phyloP scores from a whole-genome alignment of 2,113 vertebrate genomes.

The Sinocyclocheilus maitianheensis region DNA sequence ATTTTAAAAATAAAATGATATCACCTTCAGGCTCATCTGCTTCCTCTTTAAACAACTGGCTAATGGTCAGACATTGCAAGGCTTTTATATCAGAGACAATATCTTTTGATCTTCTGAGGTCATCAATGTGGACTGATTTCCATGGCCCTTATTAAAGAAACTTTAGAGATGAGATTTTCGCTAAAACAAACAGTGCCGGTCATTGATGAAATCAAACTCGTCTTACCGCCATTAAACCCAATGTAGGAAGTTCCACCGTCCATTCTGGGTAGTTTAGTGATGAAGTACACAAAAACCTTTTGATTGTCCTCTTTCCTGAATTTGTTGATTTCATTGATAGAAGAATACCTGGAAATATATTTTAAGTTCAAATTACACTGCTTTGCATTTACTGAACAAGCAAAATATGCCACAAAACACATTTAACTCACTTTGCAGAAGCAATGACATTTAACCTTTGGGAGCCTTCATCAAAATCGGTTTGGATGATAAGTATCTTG shows the following conservation, averaged over 20 bases:
- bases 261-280: slow-evolving; percentile 88
- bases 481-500: slow-evolving; percentile 89
- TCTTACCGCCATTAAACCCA: slow-evolving; percentile 90
- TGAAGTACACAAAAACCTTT: slow-evolving; percentile 85
- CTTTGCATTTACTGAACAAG: no score
- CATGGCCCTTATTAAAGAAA: slow-evolving; percentile 79
- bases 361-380: no score
- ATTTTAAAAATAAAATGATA: not conserved
- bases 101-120: slow-evolving; percentile 85
- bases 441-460: slow-evolving; percentile 85
- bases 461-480: slow-evolving; percentile 83
- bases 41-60: slow-evolving; percentile 81
- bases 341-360: slow-evolving; percentile 78
- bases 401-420: not conserved
- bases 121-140: slow-evolving; percentile 92
- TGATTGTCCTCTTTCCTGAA: slow-evolving; percentile 58
- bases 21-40: slow-evolving; percentile 64
- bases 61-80: slow-evolving; percentile 85
- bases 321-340: slow-evolving; percentile 93
- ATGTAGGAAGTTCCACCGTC: slow-evolving; percentile 84
- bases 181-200: not conserved
- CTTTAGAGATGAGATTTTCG: not conserved
- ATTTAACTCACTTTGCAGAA: slow-evolving; percentile 86
- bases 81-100: slow-evolving; percentile 86
- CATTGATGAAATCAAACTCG: not conserved